phyloP scores from a whole-genome alignment of 2,888 invertebrate species.

The Pseudococcus longispinus region DNA sequence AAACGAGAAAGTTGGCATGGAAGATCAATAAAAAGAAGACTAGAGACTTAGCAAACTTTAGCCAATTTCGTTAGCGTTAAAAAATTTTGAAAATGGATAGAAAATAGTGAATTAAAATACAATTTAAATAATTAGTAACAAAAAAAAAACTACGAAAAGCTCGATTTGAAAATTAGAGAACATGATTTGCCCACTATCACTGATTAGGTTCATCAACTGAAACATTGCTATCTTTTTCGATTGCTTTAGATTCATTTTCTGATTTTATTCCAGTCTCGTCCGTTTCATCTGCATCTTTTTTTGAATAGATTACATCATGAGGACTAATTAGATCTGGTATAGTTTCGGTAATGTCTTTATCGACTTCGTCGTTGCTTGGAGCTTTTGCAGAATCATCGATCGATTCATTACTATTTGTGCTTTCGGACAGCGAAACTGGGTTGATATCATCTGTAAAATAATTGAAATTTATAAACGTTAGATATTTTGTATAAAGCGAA shows the following conservation, averaged over 20 bases:
- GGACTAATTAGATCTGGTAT: background rate
- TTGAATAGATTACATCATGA: background rate
- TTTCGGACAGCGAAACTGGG: background rate
- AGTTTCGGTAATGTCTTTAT: background rate
- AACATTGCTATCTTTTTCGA: background rate
- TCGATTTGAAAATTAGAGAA: background rate
- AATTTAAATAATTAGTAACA: background rate
- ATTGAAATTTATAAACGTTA: background rate
- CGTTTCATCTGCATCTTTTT: background rate
- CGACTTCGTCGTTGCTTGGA: background rate
- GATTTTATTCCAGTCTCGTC: background rate
- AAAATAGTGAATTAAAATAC: background rate
- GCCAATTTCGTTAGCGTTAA: constrained; percentile 9
- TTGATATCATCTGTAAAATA: background rate
- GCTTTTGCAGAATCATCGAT: background rate
- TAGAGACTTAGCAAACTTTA: background rate
- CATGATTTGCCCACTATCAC: background rate
- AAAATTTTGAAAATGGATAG: background rate
- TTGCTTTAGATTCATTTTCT: background rate
- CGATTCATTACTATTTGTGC: background rate
- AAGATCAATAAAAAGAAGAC: constrained; percentile 25
- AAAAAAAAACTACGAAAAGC: background rate
- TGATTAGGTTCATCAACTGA: background rate
- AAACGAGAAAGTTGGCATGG: constrained; percentile 14
- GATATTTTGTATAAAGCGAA: background rate